Conservation (phyloP, 2,113 vertebrate species). For the Columba livia region DNA sequence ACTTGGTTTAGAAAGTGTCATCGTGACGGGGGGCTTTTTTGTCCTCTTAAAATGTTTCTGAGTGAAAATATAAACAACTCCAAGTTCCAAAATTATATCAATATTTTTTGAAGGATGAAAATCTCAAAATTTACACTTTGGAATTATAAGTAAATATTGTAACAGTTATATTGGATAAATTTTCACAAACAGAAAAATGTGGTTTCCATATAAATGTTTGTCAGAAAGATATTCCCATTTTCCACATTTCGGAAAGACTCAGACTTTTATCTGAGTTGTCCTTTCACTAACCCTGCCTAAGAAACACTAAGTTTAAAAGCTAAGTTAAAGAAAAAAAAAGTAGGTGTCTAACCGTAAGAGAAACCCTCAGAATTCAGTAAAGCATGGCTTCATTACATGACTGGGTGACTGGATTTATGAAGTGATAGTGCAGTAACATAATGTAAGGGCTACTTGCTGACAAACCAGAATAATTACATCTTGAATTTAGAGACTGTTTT, state of each 20-base stretch:
- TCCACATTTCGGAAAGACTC: background rate
- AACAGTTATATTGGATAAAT: background rate
- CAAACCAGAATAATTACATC: background rate
- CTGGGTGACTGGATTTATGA: conserved; percentile 12
- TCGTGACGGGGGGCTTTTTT: rapidly evolving
- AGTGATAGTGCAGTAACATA: background rate
- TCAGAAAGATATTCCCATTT: background rate
- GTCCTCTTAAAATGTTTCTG: background rate
- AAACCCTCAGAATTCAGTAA: background rate
- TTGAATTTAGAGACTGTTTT: background rate
- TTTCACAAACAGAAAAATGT: background rate
- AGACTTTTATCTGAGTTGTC: background rate
- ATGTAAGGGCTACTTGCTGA: background rate
- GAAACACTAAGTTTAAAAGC: background rate
- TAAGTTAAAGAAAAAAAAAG: background rate
- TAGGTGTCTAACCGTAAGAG: background rate
- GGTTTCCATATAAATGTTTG: background rate
- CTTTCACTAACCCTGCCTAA: background rate
- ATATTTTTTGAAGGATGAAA: background rate
- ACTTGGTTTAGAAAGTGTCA: background rate
- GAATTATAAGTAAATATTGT: background rate
- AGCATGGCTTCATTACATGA: background rate
- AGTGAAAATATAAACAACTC: background rate
- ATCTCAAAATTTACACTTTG: background rate
- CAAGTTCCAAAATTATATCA: background rate